Conservation (phyloP, 92 coral and sea anemone species). For the Heliopora coerulea region DNA sequence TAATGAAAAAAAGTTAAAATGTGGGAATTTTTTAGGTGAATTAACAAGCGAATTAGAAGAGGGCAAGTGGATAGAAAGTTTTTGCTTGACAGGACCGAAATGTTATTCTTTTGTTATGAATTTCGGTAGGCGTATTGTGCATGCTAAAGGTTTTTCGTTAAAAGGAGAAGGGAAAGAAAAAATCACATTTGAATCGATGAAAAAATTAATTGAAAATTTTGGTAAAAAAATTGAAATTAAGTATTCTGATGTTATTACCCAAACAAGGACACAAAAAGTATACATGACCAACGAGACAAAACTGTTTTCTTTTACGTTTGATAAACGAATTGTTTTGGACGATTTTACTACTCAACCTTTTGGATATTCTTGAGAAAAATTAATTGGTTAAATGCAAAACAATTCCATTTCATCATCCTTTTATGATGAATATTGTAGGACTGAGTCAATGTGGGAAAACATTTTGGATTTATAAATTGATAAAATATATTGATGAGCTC, state of each 20-base stretch:
- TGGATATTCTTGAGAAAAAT: no score
- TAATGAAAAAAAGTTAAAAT: background rate
- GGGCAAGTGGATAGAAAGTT: slow-evolving; percentile 18
- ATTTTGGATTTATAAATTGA: background rate
- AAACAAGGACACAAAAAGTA: background rate
- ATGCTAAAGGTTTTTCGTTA: slow-evolving; percentile 24
- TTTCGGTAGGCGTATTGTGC: background rate
- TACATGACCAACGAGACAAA: background rate
- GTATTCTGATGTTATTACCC: background rate
- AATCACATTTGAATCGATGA: slow-evolving; percentile 22
- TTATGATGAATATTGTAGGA: background rate
- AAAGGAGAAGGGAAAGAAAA: background rate
- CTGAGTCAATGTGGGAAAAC: background rate
- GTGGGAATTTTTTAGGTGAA: slow-evolving; percentile 50
- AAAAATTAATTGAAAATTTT: slow-evolving; percentile 4
- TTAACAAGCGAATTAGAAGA: slow-evolving; percentile 46
- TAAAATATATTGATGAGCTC: background rate
- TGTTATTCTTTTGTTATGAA: background rate
- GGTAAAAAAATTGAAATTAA: background rate
- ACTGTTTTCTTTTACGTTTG: background rate
- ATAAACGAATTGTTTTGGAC: background rate
- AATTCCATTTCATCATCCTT: background rate
- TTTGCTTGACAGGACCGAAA: slow-evolving; percentile 48
- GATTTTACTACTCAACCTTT: background rate
- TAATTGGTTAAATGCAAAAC: background rate